Evolutionary conservation across 2,888 invertebrate genomes (phyloP), one percentile per base, ranked within the genome.

Genomic region (Dichetophora obliterata): DNA sequence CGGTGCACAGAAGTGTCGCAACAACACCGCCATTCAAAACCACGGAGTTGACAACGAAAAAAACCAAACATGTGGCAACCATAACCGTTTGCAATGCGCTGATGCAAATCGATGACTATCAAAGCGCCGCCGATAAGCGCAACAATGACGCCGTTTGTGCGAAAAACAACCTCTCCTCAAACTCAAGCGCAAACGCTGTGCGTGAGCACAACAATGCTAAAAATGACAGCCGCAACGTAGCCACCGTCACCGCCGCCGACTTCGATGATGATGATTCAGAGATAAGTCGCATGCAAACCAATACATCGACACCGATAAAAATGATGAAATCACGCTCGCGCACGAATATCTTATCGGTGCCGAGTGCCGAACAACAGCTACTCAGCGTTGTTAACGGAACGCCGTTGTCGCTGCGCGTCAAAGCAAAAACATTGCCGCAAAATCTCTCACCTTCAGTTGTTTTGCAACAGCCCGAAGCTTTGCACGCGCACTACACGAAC

Each of bases 351-450:
- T 85, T 92, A 91, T 85, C 91, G 85, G 87, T 93, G 90, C 78
- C 92, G 66, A 54, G 69, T 81, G 77, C 81, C 81, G 75, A 74
- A n/a, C 74, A 74, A 19, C 65, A 54, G 16, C 75, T 78, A 22
- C 66, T 79, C 9, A 77, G 69, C 71, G 78, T 76, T 14, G 77
- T 48, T 57, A 80, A 81, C 31, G 78, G 83, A 16, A 79, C 82
- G 66, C 84, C 82, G 34, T 63, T 86, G 70, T 82, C 86, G 70
- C 80, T 87, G 71, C 85, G 86, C 79, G 91, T 91, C 82, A 92
- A 92, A 87, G 91, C 92, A 2, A 92, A 92, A 88, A 92, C 92
- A 0, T 86, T 92, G 77, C 92, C 92, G 65, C 92, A 92, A 87
- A 92, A 92, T 88, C 88, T 92, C 79, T 88, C 89, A 66, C 86